Percentiles rank a stretch among this genome's conserved stretches.
Evolutionary conservation across 2,797 vertebrate genomes (phyloP).

Genomic region (Pangasius macronema): DNA sequence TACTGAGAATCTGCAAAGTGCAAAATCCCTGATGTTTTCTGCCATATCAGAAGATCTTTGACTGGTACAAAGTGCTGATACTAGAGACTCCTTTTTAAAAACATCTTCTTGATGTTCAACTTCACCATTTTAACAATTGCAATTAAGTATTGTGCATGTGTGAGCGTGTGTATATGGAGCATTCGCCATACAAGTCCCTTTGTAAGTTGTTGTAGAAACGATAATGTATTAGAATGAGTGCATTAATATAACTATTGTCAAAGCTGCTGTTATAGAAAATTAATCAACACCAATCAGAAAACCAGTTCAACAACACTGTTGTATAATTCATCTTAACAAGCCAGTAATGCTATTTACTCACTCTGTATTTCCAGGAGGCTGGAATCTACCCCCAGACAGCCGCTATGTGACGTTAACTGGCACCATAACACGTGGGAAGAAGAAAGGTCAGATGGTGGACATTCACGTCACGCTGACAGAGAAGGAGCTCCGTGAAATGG

Average conservation of each 20-base stretch:
- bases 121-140: neutral
- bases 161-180: neutral
- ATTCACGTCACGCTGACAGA: conserved; percentile 94
- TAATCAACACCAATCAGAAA: neutral
- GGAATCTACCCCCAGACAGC: conserved; percentile 89
- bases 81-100: neutral
- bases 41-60: neutral
- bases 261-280: neutral
- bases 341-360: neutral
- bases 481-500: conserved; percentile 90
- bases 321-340: neutral
- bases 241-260: neutral
- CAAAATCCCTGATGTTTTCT: neutral
- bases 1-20: neutral
- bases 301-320: neutral
- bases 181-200: neutral
- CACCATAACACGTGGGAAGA: conserved; percentile 96
- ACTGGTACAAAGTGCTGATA: neutral
- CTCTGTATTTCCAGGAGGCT: conserved; percentile 73
- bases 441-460: conserved; percentile 98
- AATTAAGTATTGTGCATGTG: no score
- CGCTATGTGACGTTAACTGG: conserved; percentile 96
- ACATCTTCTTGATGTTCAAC: no score
- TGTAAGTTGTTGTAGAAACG: no score
- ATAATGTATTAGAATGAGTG: neutral